Evolutionary conservation across 2,797 vertebrate genomes (phyloP).

Genomic region (Pitangus sulphuratus): DNA sequence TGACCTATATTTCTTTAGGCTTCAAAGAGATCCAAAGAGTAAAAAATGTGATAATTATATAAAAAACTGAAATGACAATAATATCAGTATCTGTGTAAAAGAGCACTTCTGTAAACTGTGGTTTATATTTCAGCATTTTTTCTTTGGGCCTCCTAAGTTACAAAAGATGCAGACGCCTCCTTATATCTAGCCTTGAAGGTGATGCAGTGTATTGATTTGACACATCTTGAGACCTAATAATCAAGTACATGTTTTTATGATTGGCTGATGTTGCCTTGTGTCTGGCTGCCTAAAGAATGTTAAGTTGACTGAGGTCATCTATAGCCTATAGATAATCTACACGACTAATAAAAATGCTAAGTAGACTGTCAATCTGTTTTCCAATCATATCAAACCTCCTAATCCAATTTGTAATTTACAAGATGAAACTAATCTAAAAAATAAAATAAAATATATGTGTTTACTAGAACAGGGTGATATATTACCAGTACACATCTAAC

Average conservation of each 20-base stretch:
- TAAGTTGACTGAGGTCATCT: slow-evolving; percentile 70
- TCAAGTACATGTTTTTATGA: slow-evolving; percentile 71
- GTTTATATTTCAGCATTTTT: slow-evolving; percentile 23
- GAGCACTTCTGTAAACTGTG: background rate
- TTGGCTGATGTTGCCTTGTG: slow-evolving; percentile 66
- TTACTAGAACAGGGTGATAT: background rate
- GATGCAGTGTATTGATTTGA: slow-evolving; percentile 70
- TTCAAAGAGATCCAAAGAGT: background rate
- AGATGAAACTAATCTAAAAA: slow-evolving; percentile 51
- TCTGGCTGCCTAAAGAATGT: slow-evolving; percentile 61
- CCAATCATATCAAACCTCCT: slow-evolving; percentile 52
- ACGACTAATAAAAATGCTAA: slow-evolving; percentile 73
- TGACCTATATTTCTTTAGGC: background rate
- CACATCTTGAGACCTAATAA: slow-evolving; percentile 72
- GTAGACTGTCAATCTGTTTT: slow-evolving; percentile 53
- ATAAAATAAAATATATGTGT: slow-evolving; percentile 5
- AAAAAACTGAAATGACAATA: background rate
- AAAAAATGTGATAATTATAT: background rate
- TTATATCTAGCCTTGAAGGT: slow-evolving; percentile 59
- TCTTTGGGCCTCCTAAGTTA: background rate
- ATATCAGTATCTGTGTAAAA: background rate
- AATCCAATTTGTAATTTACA: slow-evolving; percentile 62
- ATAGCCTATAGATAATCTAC: slow-evolving; percentile 70
- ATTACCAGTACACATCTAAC: background rate
- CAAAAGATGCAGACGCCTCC: background rate